Evolutionary conservation across 2,113 vertebrate genomes (phyloP).

Genomic region (Pluvianellus socialis): DNA sequence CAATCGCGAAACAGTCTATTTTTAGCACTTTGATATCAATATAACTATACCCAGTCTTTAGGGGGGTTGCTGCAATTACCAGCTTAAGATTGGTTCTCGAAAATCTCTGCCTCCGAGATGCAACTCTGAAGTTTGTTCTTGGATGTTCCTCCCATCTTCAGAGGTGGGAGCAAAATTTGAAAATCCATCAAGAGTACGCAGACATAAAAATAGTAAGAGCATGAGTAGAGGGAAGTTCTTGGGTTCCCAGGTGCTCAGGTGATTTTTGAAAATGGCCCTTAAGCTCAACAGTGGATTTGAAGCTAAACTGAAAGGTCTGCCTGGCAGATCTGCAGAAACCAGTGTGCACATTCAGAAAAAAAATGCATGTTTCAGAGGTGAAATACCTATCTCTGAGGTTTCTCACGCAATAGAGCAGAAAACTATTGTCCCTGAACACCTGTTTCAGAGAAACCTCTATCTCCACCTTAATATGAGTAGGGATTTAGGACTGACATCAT

Average conservation of each 20-base stretch:
- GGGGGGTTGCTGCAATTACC: not conserved
- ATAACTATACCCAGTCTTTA: not conserved
- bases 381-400: not conserved
- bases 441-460: not conserved
- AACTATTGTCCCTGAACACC: not conserved
- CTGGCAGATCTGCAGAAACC: not conserved
- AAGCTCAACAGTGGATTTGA: not conserved
- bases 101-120: not conserved
- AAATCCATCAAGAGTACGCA: not conserved
- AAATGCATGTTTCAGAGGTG: not conserved
- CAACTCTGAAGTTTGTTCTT: not conserved
- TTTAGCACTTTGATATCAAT: not conserved
- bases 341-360: not conserved
- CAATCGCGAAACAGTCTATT: rapidly evolving
- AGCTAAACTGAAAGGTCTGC: not conserved
- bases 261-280: not conserved
- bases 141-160: not conserved
- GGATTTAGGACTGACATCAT: not conserved
- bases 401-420: not conserved
- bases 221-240: not conserved
- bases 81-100: not conserved
- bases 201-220: not conserved
- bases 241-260: not conserved
- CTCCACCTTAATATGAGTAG: not conserved
- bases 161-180: not conserved